These are phyloP conservation scores for Onchidella celtica DNA, from an alignment of 2,888 invertebrate genomes.

Conservation along the genomic window DNA sequence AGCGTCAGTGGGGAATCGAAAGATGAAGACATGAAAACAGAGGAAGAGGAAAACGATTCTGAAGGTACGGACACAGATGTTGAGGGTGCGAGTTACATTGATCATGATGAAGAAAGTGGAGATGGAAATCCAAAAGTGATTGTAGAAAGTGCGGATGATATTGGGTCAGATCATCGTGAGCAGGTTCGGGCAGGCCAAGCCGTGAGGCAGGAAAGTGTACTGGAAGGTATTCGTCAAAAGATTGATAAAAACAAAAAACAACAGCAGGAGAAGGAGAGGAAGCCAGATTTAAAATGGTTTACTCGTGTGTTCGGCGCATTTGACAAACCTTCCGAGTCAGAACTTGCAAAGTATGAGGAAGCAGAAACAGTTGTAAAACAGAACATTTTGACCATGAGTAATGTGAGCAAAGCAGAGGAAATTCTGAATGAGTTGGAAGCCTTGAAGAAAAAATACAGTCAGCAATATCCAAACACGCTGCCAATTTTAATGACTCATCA, in stretches of 20 bases:
- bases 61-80: constrained; percentile 45
- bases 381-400: constrained; percentile 17
- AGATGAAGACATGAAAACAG: constrained; percentile 73
- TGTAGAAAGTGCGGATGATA: constrained; percentile 3
- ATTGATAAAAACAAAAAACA: constrained; percentile 56
- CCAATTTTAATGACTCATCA: constrained; percentile 47
- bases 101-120: constrained; percentile 23
- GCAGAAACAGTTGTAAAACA: constrained; percentile 9
- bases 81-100: constrained; percentile 42
- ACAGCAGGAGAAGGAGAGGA: constrained; percentile 41
- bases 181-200: constrained; percentile 13
- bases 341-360: constrained; percentile 55
- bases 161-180: background rate
- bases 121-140: constrained; percentile 25
- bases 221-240: constrained; percentile 55
- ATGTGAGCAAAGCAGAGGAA: constrained; percentile 35
- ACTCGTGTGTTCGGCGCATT: constrained; percentile 35
- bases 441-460: constrained; percentile 34
- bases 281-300: constrained; percentile 46
- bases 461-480: constrained; percentile 4
- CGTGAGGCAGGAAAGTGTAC: constrained; percentile 50
- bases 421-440: constrained; percentile 45
- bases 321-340: constrained; percentile 43
- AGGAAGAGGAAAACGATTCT: constrained; percentile 79
- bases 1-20: constrained; percentile 76